Evolutionary conservation across 2,888 invertebrate genomes (phyloP).

Genomic region (Acleris sparsana): DNA sequence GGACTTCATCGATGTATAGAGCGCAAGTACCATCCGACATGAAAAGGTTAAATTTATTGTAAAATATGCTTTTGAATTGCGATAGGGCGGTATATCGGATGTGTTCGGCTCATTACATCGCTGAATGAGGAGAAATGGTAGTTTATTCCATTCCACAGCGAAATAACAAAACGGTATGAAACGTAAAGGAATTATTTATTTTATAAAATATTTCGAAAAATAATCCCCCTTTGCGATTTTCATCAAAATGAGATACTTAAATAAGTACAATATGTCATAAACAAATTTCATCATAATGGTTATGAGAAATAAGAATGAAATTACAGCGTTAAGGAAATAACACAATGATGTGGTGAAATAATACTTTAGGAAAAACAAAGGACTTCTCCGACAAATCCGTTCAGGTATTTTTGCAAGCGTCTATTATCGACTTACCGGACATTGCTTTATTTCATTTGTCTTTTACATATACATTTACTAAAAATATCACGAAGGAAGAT

Average conservation of each 20-base stretch:
- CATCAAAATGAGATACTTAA: too few species aligned
- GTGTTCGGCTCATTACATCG: conserved; percentile 17
- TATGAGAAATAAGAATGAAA: too few species aligned
- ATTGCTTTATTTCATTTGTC: not conserved
- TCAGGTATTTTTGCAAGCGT: conserved; percentile 7
- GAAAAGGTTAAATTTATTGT: conserved; percentile 25
- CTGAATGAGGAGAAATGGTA: conserved; percentile 1
- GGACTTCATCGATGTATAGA: not conserved
- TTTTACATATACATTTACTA: too few species aligned
- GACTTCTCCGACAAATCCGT: not conserved
- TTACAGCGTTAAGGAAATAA: too few species aligned
- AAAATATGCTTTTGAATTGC: conserved; percentile 18
- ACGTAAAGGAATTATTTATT: not conserved
- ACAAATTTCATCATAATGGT: too few species aligned
- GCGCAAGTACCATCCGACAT: not conserved
- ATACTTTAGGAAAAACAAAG: not conserved
- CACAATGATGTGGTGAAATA: too few species aligned
- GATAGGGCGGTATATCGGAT: conserved; percentile 11
- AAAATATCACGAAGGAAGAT: too few species aligned
- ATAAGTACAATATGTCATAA: too few species aligned
- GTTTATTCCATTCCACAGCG: conserved; percentile 5
- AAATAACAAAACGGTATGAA: not conserved
- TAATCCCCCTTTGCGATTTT: too few species aligned
- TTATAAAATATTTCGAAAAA: too few species aligned
- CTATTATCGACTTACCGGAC: conserved; percentile 5